Evolutionary conservation across 1,140 invertebrate species (phyloP), one percentile per base, ranked within the genome.

Genomic region (Drosophila teissieri): DNA sequence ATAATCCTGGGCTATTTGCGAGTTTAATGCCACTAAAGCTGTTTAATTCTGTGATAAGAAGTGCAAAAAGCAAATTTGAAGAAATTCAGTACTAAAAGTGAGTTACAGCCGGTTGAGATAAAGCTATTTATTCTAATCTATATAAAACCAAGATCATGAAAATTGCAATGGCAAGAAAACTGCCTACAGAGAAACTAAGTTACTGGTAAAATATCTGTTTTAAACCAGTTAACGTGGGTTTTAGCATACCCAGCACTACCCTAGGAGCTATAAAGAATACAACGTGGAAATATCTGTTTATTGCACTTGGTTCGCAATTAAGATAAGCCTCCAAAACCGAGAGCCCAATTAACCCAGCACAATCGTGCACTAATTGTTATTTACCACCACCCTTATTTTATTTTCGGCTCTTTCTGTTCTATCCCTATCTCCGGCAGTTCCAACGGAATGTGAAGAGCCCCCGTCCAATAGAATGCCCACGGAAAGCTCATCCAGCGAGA

Each of bases 301-400:
- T 89, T 63, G 80, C 46, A 84, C 80, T 90, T 73, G 80, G 53
- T 56, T 51, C 68, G 72, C 63, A 89, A 90, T 89, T 89, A 80
- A 89, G 84, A 89, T 89, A 89, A 90, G 63, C 73, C 63, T 44
- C 52, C 3, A 37, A 64, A 34, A 27, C 34, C 49, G 48, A 74
- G 55, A 62, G 48, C 67, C 72, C 73, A 79, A 79, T 76, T 69
- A 72, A 75, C 56, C 62, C 80, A 76, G 64, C 80, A 76, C 48
- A 40, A 46, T 27, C 64, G 80, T 80, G 75, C 55, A 77, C 84
- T 88, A 88, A 88, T 89, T 88, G 83, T 80, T 83, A 82, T 79
- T 82, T 80, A 61, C 53, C 37, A 51, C 60, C 24, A 36, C 44
- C 56, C 51, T 39, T 40, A 27, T 52, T 39, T 49, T 31, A 37